These are phyloP conservation scores for Geococcyx californianus DNA, from an alignment of 2,113 vertebrate species.

Conservation along the genomic window DNA sequence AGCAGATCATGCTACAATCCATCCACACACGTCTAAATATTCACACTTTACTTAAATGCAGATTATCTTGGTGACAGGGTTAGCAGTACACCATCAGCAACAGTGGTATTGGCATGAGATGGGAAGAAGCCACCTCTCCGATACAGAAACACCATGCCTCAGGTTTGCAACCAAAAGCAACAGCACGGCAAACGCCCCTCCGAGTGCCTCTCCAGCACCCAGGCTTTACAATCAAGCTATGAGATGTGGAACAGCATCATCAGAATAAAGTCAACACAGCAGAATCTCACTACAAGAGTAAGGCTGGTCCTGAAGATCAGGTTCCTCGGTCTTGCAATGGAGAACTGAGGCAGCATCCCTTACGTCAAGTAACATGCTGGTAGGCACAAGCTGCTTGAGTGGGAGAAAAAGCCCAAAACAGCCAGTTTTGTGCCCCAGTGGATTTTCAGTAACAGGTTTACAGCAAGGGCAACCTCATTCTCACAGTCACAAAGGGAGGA, in stretches of 20 bases:
- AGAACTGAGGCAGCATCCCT: background rate
- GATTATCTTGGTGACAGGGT: background rate
- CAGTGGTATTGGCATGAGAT: accelerated
- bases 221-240: background rate
- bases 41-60: background rate
- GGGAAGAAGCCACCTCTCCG: background rate
- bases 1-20: background rate
- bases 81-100: accelerated
- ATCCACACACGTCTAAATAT: background rate
- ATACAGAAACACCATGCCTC: background rate
- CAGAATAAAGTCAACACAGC: background rate
- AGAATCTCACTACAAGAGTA: background rate
- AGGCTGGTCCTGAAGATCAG: background rate
- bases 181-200: accelerated
- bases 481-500: accelerated
- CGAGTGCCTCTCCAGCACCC: accelerated
- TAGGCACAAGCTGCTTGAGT: background rate
- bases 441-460: background rate
- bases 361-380: background rate
- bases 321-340: accelerated
- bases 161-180: background rate
- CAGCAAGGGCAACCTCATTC: background rate
- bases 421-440: background rate
- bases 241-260: accelerated
- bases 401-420: background rate